phyloP scores from a whole-genome alignment of 2,113 vertebrate species.

The Naja naja region DNA sequence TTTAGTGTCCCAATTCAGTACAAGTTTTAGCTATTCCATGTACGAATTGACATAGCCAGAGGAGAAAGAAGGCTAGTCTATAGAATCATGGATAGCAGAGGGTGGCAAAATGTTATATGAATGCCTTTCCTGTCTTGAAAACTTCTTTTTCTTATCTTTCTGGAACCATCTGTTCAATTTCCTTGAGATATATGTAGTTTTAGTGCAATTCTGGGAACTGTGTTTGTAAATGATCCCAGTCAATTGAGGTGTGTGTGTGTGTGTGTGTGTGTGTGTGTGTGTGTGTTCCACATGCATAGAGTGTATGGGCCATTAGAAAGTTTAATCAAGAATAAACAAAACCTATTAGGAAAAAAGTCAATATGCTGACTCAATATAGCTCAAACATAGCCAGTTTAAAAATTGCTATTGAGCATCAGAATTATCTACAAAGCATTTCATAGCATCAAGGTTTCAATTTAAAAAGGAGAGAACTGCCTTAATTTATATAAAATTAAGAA shows the following conservation, averaged over 20 bases:
- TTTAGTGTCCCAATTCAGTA: neutral
- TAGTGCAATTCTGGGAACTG: neutral
- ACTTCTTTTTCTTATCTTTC: neutral
- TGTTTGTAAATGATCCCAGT: neutral
- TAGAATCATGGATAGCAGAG: accelerated
- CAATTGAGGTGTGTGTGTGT: neutral
- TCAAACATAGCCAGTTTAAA: neutral
- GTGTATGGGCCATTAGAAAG: neutral
- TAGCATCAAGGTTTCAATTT: neutral
- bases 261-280: no score
- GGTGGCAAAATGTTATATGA: no score
- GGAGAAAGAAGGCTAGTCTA: neutral
- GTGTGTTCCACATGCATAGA: neutral
- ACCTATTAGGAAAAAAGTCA: neutral
- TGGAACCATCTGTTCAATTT: neutral
- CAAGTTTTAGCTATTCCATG: neutral
- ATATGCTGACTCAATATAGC: neutral
- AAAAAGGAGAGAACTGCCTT: neutral
- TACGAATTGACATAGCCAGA: neutral
- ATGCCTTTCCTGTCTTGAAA: neutral
- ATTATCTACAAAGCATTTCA: neutral
- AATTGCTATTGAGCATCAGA: neutral
- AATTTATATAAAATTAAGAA: neutral
- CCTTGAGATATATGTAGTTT: neutral
- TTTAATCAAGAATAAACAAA: neutral